Base-by-base conservation (phyloP, 2,797 vertebrate genomes). In the Sparus aurata region DNA sequence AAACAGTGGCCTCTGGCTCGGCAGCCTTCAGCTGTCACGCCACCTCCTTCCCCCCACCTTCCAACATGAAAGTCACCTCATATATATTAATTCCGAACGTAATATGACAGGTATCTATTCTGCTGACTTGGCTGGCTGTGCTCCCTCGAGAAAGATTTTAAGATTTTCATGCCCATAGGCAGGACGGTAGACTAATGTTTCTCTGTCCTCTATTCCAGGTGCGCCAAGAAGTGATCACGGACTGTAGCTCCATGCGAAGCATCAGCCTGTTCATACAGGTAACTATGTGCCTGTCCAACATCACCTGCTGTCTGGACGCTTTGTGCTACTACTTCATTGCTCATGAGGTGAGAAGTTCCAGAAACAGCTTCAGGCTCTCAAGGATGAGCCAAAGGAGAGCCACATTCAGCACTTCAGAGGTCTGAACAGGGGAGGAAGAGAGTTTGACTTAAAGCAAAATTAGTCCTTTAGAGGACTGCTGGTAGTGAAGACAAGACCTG, bases 251-350 rank as follows among this genome's bases (percentile, higher is more conserved):
- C 12, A 85, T 73, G 84, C 65, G 68, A 69, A 58, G 12, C 17
- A 96, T 98, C 88, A 97, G 96, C 85, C 64, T 97, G 0, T 97
- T 97, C 89, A 38, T 98, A 27, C 97, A 98, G 75, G 12, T 97
- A 25, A 78, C 97, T 0, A 81, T 98, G 92, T 94, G 93, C 17
- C 76, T 98, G 45, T 95, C 97, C 74, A 98, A 99, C 73, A 17
- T 98, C 78, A 98, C 97, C 93, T 97, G 97, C 93, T 98, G 96
- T 68, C 93, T 99, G 52, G 97, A 99, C 4, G 97, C 96, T 22
- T 75, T 97, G 70, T 97, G 97, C 85, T 99, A 98, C 84, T 99
- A 98, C 86, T 98, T 98, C 71, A 94, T 96, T 22, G 93, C 95
- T 25, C 93, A 89, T 63, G 96, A 98, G 88, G 96, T 97, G 79